Evolutionary conservation across 2,113 vertebrate genomes (phyloP).

Genomic region (Electrona antarctica): DNA sequence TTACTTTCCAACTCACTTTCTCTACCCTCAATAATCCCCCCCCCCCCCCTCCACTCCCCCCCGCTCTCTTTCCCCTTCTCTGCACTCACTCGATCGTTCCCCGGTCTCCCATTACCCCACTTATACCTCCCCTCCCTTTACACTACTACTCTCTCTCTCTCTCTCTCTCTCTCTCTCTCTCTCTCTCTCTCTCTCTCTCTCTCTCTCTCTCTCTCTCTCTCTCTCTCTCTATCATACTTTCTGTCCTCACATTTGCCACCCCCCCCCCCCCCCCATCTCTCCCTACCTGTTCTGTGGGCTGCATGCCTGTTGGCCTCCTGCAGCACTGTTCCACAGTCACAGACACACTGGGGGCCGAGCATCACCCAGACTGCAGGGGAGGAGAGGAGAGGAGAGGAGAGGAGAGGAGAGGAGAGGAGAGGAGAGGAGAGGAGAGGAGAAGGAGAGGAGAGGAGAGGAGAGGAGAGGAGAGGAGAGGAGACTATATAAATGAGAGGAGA

Average conservation of each 20-base stretch:
- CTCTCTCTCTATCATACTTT: no score
- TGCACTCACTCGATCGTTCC: no score
- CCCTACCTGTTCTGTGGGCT: slow-evolving; percentile 16
- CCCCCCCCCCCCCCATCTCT: neutral
- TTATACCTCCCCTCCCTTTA: neutral
- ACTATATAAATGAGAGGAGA: no score
- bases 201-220: neutral
- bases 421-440: neutral
- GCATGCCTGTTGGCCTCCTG: slow-evolving; percentile 36
- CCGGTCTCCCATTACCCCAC: no score
- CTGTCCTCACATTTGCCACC: neutral
- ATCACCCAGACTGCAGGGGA: neutral
- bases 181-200: neutral
- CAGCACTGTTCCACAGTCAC: slow-evolving; percentile 2
- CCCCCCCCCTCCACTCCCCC: no score
- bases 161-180: neutral
- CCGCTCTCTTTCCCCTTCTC: no score
- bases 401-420: neutral
- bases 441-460: neutral
- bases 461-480: neutral
- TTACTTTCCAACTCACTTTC: no score
- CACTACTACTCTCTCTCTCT: neutral
- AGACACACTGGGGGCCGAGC: no score
- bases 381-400: neutral
- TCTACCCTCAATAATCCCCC: no score